Evolutionary conservation across 1,140 invertebrate species (phyloP).

Genomic region (Aphaenogaster floridana): DNA sequence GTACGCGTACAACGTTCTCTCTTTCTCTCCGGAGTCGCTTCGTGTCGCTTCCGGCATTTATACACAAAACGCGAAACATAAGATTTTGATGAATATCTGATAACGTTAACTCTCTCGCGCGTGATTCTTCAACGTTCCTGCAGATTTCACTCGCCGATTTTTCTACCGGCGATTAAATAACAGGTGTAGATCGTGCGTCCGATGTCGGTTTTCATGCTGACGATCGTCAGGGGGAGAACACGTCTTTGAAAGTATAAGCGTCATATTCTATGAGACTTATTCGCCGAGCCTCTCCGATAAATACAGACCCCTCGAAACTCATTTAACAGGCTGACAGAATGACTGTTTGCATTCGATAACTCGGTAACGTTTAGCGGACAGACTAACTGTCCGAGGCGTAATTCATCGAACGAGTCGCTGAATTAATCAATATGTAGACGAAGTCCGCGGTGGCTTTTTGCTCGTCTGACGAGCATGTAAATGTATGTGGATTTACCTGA

Average conservation of each 20-base stretch:
- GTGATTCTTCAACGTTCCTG: neutral
- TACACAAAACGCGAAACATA: neutral
- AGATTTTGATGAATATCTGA: slow-evolving; percentile 40
- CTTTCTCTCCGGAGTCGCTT: neutral
- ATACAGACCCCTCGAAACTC: slow-evolving; percentile 46
- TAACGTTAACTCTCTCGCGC: slow-evolving; percentile 36
- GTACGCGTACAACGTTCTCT: neutral
- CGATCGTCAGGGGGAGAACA: slow-evolving; percentile 9
- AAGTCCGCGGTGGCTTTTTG: slow-evolving; percentile 35
- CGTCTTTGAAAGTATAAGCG: slow-evolving; percentile 21
- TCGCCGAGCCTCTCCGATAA: slow-evolving; percentile 38
- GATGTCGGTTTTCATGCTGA: slow-evolving; percentile 21
- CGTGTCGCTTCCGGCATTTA: slow-evolving; percentile 42
- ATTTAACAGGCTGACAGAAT: slow-evolving; percentile 52
- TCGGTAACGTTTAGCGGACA: slow-evolving; percentile 48
- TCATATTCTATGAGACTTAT: slow-evolving; percentile 32
- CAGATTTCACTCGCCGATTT: slow-evolving; percentile 36
- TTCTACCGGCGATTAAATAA: slow-evolving; percentile 37
- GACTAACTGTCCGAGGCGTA: slow-evolving; percentile 42
- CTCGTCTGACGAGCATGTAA: slow-evolving; percentile 39
- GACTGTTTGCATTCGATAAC: slow-evolving; percentile 56
- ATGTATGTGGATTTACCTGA: slow-evolving; percentile 41
- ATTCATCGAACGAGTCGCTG: slow-evolving; percentile 42
- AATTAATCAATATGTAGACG: slow-evolving; percentile 60
- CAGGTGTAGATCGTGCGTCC: slow-evolving; percentile 31